Conservation (phyloP, 1,140 invertebrate species). For the Camponotus vicinus region DNA sequence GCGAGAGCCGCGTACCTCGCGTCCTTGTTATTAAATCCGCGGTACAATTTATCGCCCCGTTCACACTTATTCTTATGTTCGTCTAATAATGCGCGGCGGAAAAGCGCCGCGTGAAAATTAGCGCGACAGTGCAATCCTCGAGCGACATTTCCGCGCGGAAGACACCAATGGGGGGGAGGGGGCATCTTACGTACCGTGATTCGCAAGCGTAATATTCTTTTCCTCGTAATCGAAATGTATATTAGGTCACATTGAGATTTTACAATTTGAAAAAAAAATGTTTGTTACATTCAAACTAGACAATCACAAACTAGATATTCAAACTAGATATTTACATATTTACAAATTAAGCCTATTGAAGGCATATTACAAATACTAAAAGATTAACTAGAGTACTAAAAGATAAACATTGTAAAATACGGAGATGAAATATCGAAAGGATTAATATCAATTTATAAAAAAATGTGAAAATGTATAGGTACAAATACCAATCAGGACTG, state of each 20-base stretch:
- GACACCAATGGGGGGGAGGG: background rate
- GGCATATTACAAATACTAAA: background rate
- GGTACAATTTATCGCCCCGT: conserved; percentile 40
- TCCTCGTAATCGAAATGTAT: background rate
- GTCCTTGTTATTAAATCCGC: conserved; percentile 54
- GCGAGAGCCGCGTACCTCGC: background rate
- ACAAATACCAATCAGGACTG: background rate
- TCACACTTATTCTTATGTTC: conserved; percentile 40
- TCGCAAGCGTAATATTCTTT: background rate
- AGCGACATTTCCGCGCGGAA: background rate
- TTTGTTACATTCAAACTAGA: background rate
- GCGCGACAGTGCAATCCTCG: background rate
- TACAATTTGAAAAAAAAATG: no score
- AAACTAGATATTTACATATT: no score
- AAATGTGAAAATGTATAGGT: background rate
- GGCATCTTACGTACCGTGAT: background rate
- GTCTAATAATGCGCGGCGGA: conserved; percentile 27
- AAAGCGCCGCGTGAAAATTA: background rate
- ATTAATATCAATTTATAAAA: background rate
- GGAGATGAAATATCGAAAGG: background rate
- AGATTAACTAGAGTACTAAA: no score
- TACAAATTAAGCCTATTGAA: no score
- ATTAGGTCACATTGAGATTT: background rate
- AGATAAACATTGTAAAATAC: background rate
- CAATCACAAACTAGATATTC: no score